Conservation (phyloP, 1,140 invertebrate species). For the Calephelis virginiensis region DNA sequence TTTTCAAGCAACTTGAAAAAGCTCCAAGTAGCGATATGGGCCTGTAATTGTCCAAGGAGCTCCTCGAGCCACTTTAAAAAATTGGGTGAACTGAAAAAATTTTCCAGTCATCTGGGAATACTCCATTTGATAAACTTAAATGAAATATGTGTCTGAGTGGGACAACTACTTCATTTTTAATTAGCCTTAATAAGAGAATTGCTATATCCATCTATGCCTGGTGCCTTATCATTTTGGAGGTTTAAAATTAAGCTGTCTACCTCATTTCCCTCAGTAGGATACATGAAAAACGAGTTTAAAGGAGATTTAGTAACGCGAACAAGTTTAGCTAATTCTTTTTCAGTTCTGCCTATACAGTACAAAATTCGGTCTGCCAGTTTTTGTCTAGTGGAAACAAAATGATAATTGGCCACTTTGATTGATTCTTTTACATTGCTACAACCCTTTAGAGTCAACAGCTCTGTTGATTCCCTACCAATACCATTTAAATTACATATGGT, state of each 20-base stretch:
- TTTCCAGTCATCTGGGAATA: slow-evolving; percentile 33
- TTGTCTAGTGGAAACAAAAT: slow-evolving; percentile 30
- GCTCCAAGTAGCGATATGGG: too few relatives aligned
- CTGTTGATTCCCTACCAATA: too few relatives aligned
- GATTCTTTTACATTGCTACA: slow-evolving; percentile 27
- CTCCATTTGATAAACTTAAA: slow-evolving; percentile 23
- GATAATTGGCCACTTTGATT: slow-evolving; percentile 21
- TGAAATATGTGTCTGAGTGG: slow-evolving; percentile 28
- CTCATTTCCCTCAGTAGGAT: too few relatives aligned
- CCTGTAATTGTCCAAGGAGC: too few relatives aligned
- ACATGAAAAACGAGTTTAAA: slow-evolving; percentile 25
- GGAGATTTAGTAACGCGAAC: neutral
- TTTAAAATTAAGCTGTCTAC: slow-evolving; percentile 22
- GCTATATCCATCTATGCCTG: slow-evolving; percentile 23
- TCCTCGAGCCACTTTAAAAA: slow-evolving; percentile 40
- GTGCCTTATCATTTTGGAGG: slow-evolving; percentile 25
- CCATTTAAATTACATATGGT: too few relatives aligned
- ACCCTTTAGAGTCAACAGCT: slow-evolving; percentile 26
- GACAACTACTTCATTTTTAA: slow-evolving; percentile 26
- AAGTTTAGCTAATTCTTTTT: slow-evolving; percentile 16
- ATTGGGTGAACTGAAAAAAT: slow-evolving; percentile 34
- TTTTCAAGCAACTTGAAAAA: too few relatives aligned
- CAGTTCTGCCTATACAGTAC: slow-evolving; percentile 12
- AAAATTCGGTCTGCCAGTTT: slow-evolving; percentile 28
- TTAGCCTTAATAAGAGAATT: slow-evolving; percentile 27